Percentiles rank a stretch among this genome's conserved stretches.
These are phyloP conservation scores for Drosophila rhopaloa DNA, from an alignment of 1,140 invertebrate genomes.

Conservation along the genomic window DNA sequence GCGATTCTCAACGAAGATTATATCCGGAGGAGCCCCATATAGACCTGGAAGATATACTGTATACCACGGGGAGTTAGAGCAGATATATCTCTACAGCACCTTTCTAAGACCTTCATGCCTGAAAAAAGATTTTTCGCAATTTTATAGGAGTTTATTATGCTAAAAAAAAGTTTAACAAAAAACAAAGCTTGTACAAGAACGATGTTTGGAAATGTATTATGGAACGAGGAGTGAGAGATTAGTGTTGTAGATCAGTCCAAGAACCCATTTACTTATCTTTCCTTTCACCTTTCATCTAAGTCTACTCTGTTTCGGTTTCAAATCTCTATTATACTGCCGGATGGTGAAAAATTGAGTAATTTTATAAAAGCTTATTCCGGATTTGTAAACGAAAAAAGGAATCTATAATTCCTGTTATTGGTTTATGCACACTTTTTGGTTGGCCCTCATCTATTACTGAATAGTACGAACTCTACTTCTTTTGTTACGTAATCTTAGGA, in stretches of 20 bases:
- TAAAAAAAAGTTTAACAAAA: conserved; percentile 32
- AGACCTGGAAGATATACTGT: conserved; percentile 18
- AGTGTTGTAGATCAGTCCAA: conserved; percentile 13
- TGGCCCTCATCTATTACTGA: neutral
- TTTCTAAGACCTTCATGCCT: conserved; percentile 1
- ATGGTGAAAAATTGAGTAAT: conserved; percentile 11
- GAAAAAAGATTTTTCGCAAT: conserved; percentile 39
- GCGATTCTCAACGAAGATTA: neutral
- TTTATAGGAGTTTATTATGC: conserved; percentile 70
- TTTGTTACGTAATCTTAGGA: neutral
- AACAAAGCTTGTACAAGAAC: conserved; percentile 25
- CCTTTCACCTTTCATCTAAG: conserved; percentile 1
- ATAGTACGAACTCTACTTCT: conserved; percentile 1
- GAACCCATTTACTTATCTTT: conserved; percentile 8
- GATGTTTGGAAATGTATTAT: conserved; percentile 31
- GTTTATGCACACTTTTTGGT: conserved; percentile 4
- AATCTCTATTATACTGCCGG: neutral
- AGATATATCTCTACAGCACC: conserved; percentile 5
- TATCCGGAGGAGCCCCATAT: conserved; percentile 11
- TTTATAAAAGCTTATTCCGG: conserved; percentile 52
- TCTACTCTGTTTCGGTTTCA: conserved; percentile 34
- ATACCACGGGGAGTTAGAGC: no score
- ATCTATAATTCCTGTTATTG: neutral
- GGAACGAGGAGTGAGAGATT: conserved; percentile 41
- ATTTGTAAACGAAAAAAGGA: neutral